Percentiles rank a stretch among this genome's conserved stretches.
These are phyloP conservation scores for Erythrocebus patas DNA, from an alignment of 2,113 vertebrate species.

Conservation along the genomic window DNA sequence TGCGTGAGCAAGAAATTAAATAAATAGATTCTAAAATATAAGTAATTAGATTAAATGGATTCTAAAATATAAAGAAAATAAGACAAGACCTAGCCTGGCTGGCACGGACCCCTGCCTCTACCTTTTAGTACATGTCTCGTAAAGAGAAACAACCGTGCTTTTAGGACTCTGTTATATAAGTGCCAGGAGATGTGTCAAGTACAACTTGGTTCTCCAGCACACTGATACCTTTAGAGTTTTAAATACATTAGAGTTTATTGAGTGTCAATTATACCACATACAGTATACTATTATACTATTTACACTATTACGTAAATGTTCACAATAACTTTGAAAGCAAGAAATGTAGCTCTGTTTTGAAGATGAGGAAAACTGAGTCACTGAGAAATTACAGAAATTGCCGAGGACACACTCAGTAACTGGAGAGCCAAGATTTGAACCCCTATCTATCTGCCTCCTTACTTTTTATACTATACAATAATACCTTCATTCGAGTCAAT, in stretches of 20 bases:
- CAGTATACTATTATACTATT: not conserved
- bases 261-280: not conserved
- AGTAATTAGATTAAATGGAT: not conserved
- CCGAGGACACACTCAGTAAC: not conserved
- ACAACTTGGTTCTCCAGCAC: not conserved
- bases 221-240: not conserved
- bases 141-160: not conserved
- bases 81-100: not conserved
- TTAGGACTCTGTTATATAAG: not conserved
- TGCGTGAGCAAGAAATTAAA: not conserved
- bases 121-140: not conserved
- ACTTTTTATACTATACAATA: not conserved
- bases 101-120: not conserved
- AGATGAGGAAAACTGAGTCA: not conserved
- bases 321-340: not conserved
- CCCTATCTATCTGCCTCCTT: not conserved
- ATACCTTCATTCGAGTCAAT: not conserved
- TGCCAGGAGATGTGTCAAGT: not conserved
- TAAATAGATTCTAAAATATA: not conserved
- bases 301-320: not conserved
- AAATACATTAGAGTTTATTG: not conserved
- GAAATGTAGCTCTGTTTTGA: not conserved
- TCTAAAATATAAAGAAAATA: slow-evolving; percentile 7
- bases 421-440: not conserved
- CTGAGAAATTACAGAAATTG: not conserved